These are phyloP conservation scores for Campylorhamphus procurvoides DNA, from an alignment of 2,113 vertebrate genomes.

Conservation along the genomic window DNA sequence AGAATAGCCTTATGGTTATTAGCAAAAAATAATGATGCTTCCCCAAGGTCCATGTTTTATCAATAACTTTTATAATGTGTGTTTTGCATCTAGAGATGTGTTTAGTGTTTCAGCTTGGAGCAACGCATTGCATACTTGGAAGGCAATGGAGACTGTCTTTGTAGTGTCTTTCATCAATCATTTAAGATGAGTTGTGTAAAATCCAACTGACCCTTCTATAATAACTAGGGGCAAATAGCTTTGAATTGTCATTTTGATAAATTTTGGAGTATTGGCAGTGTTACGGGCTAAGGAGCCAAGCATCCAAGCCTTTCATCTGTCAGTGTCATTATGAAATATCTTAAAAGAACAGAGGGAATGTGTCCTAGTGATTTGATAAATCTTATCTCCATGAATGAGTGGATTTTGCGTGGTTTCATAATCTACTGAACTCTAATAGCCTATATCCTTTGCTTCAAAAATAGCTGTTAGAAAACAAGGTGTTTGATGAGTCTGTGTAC, in stretches of 20 bases:
- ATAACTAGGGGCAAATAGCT: conserved; percentile 39
- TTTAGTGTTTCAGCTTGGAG: neutral
- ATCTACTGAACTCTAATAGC: conserved; percentile 45
- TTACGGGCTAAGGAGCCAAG: conserved; percentile 3
- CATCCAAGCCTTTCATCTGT: conserved; percentile 28
- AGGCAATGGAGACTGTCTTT: conserved; percentile 6
- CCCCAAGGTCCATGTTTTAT: neutral
- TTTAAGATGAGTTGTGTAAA: conserved; percentile 31
- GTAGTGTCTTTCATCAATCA: conserved; percentile 32
- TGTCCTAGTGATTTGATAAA: neutral
- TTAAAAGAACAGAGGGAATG: neutral
- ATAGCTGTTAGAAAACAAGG: neutral
- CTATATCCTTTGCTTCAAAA: conserved; percentile 2
- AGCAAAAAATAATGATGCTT: neutral
- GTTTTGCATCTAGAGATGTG: neutral
- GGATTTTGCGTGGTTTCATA: conserved; percentile 9
- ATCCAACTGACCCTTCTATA: conserved; percentile 37
- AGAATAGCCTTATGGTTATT: neutral
- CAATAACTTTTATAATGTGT: neutral
- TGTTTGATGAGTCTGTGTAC: conserved; percentile 6
- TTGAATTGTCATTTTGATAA: conserved; percentile 61
- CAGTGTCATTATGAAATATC: conserved; percentile 40
- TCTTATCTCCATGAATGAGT: conserved; percentile 36
- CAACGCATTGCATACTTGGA: neutral
- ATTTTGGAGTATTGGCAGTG: conserved; percentile 29